Base-by-base conservation (phyloP, 64 coral and sea anemone genomes). In the Exaiptasia diaphana region DNA sequence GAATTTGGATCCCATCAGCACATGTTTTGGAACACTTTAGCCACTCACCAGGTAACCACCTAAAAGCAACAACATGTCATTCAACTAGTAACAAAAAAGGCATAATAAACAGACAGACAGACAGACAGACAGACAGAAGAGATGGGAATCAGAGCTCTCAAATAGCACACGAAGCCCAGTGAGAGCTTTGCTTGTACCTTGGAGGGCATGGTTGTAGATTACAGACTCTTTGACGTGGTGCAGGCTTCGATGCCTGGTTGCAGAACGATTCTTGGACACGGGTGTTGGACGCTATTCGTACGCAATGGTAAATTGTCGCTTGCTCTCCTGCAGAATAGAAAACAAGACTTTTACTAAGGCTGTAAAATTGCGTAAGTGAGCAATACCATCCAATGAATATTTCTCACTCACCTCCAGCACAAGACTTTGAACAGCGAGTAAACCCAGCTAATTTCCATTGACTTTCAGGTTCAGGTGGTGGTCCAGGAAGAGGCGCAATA, bases 151-250 rank as follows among this genome's bases (percentile, higher is more conserved):
- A n/a, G n/a, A n/a, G n/a, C n/a, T n/a, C n/a, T n/a, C n/a, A n/a
- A n/a, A n/a, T n/a, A n/a, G n/a, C n/a, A n/a, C n/a, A n/a, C n/a
- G n/a, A n/a, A n/a, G n/a, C n/a, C n/a, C n/a, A n/a, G n/a, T n/a
- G n/a, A n/a, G n/a, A n/a, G n/a, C n/a, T n/a, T n/a, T n/a, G n/a
- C n/a, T n/a, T n/a, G n/a, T 85, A 99, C 95, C 86, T 85, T 74
- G 85, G 64, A 30, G 95, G 90, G 37, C 95, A 99, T 4, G 90
- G 85, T 36, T 99, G 89, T 33, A 99, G 21, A 38, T 93, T 99
- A 57, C 95, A 99, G 25, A 93, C 85, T 75, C 85, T 92, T 33
- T 84, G 82, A 30, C 80, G 63, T 17, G 50, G 53, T 30, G 43
- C 17, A 27, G 78, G 89, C 69, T 79, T 93, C 11, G 38, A 29